These are phyloP conservation scores for Dendrocopos noguchii DNA, from an alignment of 2,113 vertebrate species.

Conservation along the genomic window DNA sequence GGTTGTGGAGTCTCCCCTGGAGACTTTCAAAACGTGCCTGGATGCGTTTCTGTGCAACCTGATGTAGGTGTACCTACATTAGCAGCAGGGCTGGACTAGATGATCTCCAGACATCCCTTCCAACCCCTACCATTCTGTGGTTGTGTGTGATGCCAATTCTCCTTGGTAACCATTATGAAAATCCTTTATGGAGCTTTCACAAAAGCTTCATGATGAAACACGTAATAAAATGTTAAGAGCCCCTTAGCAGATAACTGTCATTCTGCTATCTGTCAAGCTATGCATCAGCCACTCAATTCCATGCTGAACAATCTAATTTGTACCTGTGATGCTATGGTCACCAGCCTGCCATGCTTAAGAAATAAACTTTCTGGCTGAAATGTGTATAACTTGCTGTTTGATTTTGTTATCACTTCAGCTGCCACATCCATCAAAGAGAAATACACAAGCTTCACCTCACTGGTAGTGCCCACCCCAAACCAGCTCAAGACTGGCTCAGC, in stretches of 20 bases:
- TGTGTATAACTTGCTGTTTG: background rate
- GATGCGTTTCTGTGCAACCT: too few species aligned
- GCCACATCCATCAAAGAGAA: background rate
- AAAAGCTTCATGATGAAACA: background rate
- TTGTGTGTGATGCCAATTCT: background rate
- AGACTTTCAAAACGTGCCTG: too few species aligned
- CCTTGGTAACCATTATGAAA: background rate
- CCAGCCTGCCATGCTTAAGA: background rate
- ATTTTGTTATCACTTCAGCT: background rate
- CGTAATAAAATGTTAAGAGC: background rate
- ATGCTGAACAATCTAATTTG: background rate
- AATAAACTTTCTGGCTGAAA: background rate
- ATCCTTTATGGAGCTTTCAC: background rate
- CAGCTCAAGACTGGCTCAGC: background rate
- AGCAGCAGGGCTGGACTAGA: too few species aligned
- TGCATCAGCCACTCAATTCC: background rate
- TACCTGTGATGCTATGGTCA: background rate
- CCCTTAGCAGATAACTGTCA: background rate
- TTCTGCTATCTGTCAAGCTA: background rate
- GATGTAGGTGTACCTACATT: too few species aligned
- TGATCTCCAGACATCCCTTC: too few species aligned
- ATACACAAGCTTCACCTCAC: background rate
- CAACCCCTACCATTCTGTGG: too few species aligned
- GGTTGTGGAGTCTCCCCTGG: too few species aligned
- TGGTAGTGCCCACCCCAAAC: accelerated